Evolutionary conservation across 2,113 vertebrate genomes (phyloP).

Genomic region (Gila orcuttii): DNA sequence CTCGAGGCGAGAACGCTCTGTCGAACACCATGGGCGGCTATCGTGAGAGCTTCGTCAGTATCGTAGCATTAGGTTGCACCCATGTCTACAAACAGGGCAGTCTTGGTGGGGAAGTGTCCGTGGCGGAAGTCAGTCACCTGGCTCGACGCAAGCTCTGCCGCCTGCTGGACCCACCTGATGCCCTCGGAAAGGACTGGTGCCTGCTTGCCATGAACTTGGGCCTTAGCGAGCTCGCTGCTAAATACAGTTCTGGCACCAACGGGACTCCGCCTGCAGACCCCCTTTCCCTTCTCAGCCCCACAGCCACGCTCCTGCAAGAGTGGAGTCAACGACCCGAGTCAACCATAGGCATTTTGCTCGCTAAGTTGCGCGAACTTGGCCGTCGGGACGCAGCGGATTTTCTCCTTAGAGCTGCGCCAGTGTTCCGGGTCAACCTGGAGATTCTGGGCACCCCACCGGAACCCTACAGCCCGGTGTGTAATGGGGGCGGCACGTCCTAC

Average conservation of each 20-base stretch:
- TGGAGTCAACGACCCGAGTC: slow-evolving; percentile 86
- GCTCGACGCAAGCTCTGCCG: slow-evolving; percentile 90
- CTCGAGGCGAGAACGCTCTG: slow-evolving; percentile 86
- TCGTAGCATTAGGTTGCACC: slow-evolving; percentile 89
- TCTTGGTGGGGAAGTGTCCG: slow-evolving; percentile 87
- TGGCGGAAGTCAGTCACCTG: slow-evolving; percentile 86
- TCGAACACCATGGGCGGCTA: slow-evolving; percentile 98
- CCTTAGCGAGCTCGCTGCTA: slow-evolving; percentile 92
- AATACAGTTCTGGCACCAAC: slow-evolving; percentile 80
- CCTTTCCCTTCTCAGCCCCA: slow-evolving; percentile 82
- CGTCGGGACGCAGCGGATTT: slow-evolving; percentile 95
- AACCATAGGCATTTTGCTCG: slow-evolving; percentile 89
- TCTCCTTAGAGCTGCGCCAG: slow-evolving; percentile 87
- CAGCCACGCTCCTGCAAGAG: slow-evolving; percentile 87
- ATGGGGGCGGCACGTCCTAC: slow-evolving; percentile 92
- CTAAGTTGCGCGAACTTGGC: slow-evolving; percentile 91
- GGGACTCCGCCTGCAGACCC: slow-evolving; percentile 69
- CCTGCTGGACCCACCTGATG: slow-evolving; percentile 93
- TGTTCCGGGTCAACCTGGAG: slow-evolving; percentile 91
- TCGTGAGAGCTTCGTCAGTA: slow-evolving; percentile 94
- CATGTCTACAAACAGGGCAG: slow-evolving; percentile 89
- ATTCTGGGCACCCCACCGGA: slow-evolving; percentile 77
- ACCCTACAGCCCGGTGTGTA: slow-evolving; percentile 86
- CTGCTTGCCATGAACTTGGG: slow-evolving; percentile 98
- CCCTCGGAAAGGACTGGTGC: slow-evolving; percentile 98